phyloP scores from a whole-genome alignment of 1,140 invertebrate genomes.

The Solenopsis fugax region DNA sequence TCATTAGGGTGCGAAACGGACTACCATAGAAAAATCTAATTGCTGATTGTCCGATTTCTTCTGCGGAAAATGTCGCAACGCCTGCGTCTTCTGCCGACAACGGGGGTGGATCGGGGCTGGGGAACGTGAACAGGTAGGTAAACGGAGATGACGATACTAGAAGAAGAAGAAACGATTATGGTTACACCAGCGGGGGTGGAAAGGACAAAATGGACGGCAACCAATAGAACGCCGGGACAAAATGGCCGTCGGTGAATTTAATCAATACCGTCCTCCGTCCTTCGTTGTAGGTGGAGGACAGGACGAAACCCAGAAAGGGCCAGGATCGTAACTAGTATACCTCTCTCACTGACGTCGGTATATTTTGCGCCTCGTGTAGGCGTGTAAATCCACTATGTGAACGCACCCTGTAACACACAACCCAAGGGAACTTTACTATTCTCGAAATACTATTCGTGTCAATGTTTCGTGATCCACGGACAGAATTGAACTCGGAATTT shows the following conservation, averaged over 20 bases:
- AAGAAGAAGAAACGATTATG: slow-evolving; percentile 63
- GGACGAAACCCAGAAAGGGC: slow-evolving; percentile 67
- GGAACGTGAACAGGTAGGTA: slow-evolving; percentile 47
- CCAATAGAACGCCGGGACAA: slow-evolving; percentile 83
- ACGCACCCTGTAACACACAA: background rate
- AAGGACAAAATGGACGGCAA: slow-evolving; percentile 85
- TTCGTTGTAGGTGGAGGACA: slow-evolving; percentile 75
- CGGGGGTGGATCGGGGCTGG: slow-evolving; percentile 60
- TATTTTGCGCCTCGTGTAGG: slow-evolving; percentile 34
- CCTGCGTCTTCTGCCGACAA: slow-evolving; percentile 74
- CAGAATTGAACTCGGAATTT: background rate
- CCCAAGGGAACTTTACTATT: slow-evolving; percentile 12
- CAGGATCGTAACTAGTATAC: slow-evolving; percentile 79
- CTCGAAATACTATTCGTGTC: background rate
- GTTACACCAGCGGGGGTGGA: slow-evolving; percentile 39
- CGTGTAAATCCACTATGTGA: slow-evolving; percentile 18
- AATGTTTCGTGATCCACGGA: background rate
- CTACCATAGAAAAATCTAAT: slow-evolving; percentile 62
- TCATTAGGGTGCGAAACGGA: background rate
- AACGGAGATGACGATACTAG: slow-evolving; percentile 21
- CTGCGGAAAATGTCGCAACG: slow-evolving; percentile 81
- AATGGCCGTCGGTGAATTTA: slow-evolving; percentile 86
- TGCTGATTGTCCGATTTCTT: slow-evolving; percentile 73
- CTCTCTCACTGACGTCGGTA: slow-evolving; percentile 65
- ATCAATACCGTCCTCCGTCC: slow-evolving; percentile 83